Base-by-base conservation (phyloP, 2,888 invertebrate species). In the Ypsolopha sequella region DNA sequence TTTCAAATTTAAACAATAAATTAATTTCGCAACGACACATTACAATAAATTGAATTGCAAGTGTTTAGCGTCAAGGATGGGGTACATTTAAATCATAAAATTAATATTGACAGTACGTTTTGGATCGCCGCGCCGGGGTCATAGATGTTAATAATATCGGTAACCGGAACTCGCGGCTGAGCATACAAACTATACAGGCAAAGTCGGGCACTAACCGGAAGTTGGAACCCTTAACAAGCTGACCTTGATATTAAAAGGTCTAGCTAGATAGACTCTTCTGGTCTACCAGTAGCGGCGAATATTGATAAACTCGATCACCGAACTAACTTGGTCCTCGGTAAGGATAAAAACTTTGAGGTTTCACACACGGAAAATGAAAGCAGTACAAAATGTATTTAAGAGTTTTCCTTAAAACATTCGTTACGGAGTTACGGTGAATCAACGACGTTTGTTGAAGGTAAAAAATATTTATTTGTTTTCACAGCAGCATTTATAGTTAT, bases 121-220 rank as follows among this genome's bases (percentile, higher is more conserved):
- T 48, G 34, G 48, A 35, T 36, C 14, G 36, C 6, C 14, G 14
- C 47, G 34, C 4, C 76, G 79, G 80, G 80, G 84, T 80, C 84
- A n/a, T n/a, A 73, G 67, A 77, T 79, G 80, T 76, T 76, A 76
- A 78, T 78, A 76, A 79, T 77, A 80, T 77, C 72, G 74, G 79
- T 81, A 80, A 76, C 74, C 80, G 84, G 84, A 84, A 76, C 71
- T 65, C 62, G 69, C 73, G 65, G 65, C 64, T 58, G 73, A 76
- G 85, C 81, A 85, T 85, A 84, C 82, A 74, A 82, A 84, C 68
- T 72, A 70, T 36, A 69, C 63, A 58, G 55, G 58, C 68, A 62
- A 63, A 65, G 66, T 66, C 63, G 55, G 65, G 66, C 55, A 61
- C 61, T 61, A 70, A 64, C 68, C 78, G 81, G 80, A 80, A 77